Percentiles rank a stretch among this genome's conserved stretches.
phyloP scores from a whole-genome alignment of 2,113 vertebrate species.

The Geococcyx californianus region DNA sequence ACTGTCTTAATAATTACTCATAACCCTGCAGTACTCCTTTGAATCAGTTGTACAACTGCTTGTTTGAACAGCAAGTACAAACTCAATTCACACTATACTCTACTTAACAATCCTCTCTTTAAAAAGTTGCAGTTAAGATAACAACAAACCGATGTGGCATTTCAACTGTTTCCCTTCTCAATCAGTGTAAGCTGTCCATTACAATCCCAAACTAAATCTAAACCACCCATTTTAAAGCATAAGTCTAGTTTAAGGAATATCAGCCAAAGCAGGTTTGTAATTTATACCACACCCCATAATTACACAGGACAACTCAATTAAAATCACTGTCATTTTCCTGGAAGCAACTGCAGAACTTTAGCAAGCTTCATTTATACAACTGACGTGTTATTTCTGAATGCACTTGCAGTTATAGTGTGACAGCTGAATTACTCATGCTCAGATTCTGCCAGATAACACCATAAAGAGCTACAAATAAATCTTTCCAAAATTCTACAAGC shows the following conservation, averaged over 20 bases:
- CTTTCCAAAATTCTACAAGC: constrained; percentile 12
- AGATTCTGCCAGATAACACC: constrained; percentile 14
- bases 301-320: constrained; percentile 40
- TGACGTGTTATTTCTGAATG: constrained; percentile 45
- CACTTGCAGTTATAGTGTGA: constrained; percentile 30
- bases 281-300: constrained; percentile 31
- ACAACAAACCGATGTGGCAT: not conserved
- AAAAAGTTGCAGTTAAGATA: not conserved
- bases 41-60: not conserved
- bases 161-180: not conserved
- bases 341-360: constrained; percentile 41
- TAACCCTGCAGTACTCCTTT: not conserved
- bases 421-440: constrained; percentile 30
- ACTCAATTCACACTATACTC: not conserved
- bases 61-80: not conserved
- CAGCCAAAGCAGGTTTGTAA: not conserved
- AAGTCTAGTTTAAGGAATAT: not conserved
- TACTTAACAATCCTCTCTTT: not conserved
- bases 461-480: not conserved
- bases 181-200: not conserved
- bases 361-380: constrained; percentile 25
- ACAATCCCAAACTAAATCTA: not conserved
- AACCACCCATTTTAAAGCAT: not conserved
- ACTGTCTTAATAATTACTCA: not conserved
- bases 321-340: constrained; percentile 47